Percentiles rank a stretch among this genome's conserved stretches.
Evolutionary conservation across 2,797 vertebrate species (phyloP).

Genomic region (Platalea minor): DNA sequence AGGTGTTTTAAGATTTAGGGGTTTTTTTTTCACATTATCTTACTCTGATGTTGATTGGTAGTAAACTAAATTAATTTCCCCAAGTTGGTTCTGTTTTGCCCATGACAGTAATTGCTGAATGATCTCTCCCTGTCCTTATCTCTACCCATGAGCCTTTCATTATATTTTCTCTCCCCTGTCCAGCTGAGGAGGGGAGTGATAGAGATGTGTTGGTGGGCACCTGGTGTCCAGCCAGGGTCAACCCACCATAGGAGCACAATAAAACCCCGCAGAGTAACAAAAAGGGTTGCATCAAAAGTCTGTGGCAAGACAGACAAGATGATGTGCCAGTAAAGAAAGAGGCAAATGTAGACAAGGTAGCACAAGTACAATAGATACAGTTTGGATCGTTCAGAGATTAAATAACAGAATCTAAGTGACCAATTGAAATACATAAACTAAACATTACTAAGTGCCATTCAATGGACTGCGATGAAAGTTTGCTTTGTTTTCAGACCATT

Average conservation of each 20-base stretch:
- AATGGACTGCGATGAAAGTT: background rate
- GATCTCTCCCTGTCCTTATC: background rate
- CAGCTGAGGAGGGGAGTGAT: background rate
- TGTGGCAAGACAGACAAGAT: background rate
- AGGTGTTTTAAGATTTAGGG: background rate
- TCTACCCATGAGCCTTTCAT: background rate
- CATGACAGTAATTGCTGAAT: background rate
- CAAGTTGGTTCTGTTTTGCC: background rate
- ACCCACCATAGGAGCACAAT: background rate
- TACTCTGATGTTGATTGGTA: background rate
- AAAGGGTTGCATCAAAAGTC: background rate
- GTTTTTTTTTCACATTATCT: background rate
- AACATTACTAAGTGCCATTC: background rate
- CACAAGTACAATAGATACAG: background rate
- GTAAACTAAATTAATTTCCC: background rate
- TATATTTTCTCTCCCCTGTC: background rate
- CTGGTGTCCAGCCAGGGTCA: background rate
- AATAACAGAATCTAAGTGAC: background rate
- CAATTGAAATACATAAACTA: background rate
- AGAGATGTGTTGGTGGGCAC: background rate
- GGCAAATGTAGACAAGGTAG: background rate
- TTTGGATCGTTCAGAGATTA: background rate
- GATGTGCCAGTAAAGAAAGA: background rate
- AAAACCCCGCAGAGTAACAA: background rate
- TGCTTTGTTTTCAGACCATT: background rate